phyloP scores from a whole-genome alignment of 2,113 vertebrate genomes.

The Hypomesus transpacificus region DNA sequence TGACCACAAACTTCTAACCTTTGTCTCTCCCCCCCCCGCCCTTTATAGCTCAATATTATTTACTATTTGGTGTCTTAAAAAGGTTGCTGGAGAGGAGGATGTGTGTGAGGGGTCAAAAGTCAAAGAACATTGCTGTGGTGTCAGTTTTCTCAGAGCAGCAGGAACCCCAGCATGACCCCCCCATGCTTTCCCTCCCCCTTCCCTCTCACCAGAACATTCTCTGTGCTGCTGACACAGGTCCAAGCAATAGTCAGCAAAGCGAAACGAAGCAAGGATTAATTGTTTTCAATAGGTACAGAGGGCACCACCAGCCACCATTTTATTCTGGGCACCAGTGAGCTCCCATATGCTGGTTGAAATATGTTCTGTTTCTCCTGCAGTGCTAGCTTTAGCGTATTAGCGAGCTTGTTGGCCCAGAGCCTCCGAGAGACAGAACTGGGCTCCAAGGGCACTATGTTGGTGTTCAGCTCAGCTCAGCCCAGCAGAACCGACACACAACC shows the following conservation, averaged over 20 bases:
- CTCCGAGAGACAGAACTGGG: conserved; percentile 20
- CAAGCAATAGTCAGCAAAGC: conserved; percentile 33
- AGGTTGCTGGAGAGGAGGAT: conserved; percentile 35
- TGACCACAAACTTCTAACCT: neutral
- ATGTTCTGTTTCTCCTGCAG: conserved; percentile 43
- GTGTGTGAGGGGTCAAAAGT: conserved; percentile 22
- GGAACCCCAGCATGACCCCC: neutral
- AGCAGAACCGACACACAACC: conserved; percentile 22
- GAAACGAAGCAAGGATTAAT: conserved; percentile 57
- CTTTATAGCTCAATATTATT: neutral
- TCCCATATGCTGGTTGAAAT: conserved; percentile 61
- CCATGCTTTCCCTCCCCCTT: conserved; percentile 22
- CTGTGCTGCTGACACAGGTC: conserved; percentile 23
- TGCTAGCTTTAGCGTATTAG: conserved; percentile 34
- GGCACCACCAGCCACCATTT: conserved; percentile 44
- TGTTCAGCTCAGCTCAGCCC: neutral
- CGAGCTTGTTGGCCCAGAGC: conserved; percentile 24
- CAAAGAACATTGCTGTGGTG: conserved; percentile 24
- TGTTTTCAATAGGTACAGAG: conserved; percentile 65
- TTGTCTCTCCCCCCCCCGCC: neutral
- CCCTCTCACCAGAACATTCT: conserved; percentile 36
- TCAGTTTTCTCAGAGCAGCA: neutral
- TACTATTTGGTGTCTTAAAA: conserved; percentile 3
- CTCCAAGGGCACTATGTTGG: conserved; percentile 1
- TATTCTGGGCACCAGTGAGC: conserved; percentile 47